Percentiles rank a stretch among this genome's conserved stretches.
Conservation (phyloP, 2,113 vertebrate species). For the Lagopus muta region DNA sequence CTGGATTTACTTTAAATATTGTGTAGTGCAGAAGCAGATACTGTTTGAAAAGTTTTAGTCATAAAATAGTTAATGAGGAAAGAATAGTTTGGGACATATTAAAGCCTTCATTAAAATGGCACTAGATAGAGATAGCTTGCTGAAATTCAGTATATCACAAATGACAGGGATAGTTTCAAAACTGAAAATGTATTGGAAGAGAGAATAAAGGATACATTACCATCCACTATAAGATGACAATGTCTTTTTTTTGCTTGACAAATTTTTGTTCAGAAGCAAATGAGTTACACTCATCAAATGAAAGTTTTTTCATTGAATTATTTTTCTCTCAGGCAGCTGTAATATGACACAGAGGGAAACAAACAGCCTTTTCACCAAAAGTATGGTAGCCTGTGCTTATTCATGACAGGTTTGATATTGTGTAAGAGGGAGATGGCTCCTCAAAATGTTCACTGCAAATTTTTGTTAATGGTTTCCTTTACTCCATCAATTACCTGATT, state of each 20-base stretch:
- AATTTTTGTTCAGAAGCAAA: conserved; percentile 44
- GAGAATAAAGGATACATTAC: conserved; percentile 15
- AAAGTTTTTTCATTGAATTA: conserved; percentile 8
- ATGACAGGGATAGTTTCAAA: conserved; percentile 34
- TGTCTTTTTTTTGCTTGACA: conserved; percentile 30
- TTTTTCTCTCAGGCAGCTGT: conserved; percentile 25
- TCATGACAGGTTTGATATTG: not conserved
- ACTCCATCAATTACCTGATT: not conserved
- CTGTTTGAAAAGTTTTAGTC: not conserved
- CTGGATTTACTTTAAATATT: not conserved
- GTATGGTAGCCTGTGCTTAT: not conserved
- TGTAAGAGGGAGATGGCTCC: not conserved
- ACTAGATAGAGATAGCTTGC: conserved; percentile 11
- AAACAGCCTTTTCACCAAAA: not conserved
- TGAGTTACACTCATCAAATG: not conserved
- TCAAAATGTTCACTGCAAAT: not conserved
- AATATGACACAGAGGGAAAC: not conserved
- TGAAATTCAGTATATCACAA: conserved; percentile 11
- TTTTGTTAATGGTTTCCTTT: not conserved
- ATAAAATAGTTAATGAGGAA: not conserved
- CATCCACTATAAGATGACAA: not conserved
- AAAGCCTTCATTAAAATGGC: conserved; percentile 25
- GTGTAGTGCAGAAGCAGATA: not conserved
- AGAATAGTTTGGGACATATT: not conserved
- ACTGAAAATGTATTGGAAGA: not conserved